Evolutionary conservation across 1,140 invertebrate species (phyloP).

Genomic region (Scylla paramamosain): DNA sequence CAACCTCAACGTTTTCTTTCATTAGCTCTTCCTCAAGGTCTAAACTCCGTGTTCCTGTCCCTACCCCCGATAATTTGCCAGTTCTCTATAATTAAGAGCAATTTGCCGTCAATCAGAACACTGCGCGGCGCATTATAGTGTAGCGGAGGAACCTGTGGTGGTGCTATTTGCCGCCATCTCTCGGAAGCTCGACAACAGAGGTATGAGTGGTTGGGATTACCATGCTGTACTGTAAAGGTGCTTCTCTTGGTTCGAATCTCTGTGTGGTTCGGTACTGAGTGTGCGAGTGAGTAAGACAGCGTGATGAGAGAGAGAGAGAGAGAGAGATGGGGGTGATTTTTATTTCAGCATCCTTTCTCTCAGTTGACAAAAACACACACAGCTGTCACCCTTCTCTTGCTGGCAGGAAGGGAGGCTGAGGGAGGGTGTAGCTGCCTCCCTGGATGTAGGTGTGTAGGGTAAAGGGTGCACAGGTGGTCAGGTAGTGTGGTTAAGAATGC

Average conservation of each 20-base stretch:
- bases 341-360: background rate
- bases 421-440: background rate
- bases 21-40: background rate
- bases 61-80: slow-evolving; percentile 43
- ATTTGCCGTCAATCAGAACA: slow-evolving; percentile 57
- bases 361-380: background rate
- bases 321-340: background rate
- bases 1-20: background rate
- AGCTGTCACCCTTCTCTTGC: background rate
- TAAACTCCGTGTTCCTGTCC: background rate
- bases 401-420: background rate
- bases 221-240: background rate
- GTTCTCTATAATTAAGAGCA: slow-evolving; percentile 55
- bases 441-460: background rate
- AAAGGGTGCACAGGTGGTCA: background rate
- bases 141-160: background rate
- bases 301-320: background rate
- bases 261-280: background rate
- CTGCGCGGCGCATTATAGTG: slow-evolving; percentile 52
- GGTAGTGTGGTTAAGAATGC: background rate
- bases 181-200: slow-evolving; percentile 59
- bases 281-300: background rate
- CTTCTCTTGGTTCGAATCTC: background rate
- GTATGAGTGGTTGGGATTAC: background rate
- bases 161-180: slow-evolving; percentile 45